Evolutionary conservation across 1,140 invertebrate species (phyloP), one percentile per base, ranked within the genome.

Genomic region (Lepidurus apus): DNA sequence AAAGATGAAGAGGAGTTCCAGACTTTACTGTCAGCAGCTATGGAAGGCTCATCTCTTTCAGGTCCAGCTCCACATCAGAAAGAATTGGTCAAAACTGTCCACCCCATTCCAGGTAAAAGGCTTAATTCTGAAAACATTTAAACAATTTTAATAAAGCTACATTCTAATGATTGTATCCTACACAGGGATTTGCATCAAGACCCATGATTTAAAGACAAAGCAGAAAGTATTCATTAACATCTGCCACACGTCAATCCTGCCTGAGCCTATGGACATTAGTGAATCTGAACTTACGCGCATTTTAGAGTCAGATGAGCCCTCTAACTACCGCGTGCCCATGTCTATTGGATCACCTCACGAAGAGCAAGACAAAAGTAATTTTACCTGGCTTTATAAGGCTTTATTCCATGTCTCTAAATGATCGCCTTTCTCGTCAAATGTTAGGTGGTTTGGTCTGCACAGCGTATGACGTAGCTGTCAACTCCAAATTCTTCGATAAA

Each of bases 181-280:
- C 83, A 42, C 83, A 95, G 95, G 94, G 75, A 89, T 94, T 81
- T 96, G 95, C 83, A 86, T 96, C 0, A 97, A 97, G 86, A 90
- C 91, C 26, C 89, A 89, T 77, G 91, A 90, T 83, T 86, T 88
- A 10, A 88, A 89, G 26, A 88, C 86, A 45, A 89, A 88, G 78
- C 88, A 90, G 75, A 95, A 95, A 85, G 84, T 93, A 26, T 95
- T 95, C 83, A 86, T 94, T 1, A 95, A 94, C 85, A 87, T 95
- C 42, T 95, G 93, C 82, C 88, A 90, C 74, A 91, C 91, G 0
- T 87, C 90, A 80, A 89, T 90, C 75, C 91, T 97, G 79, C 93
- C 93, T 44, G 85, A 90, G 77, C 93, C 95, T 3, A 88, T 91
- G 83, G 92, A 96, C 81, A 90, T 96, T 47, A 89, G 89, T 6